Evolutionary conservation across 30 jellyfish, hydroid and myxozoan genomes (phyloP), one percentile per base, ranked within the genome.

Genomic region (Pelagia noctiluca): DNA sequence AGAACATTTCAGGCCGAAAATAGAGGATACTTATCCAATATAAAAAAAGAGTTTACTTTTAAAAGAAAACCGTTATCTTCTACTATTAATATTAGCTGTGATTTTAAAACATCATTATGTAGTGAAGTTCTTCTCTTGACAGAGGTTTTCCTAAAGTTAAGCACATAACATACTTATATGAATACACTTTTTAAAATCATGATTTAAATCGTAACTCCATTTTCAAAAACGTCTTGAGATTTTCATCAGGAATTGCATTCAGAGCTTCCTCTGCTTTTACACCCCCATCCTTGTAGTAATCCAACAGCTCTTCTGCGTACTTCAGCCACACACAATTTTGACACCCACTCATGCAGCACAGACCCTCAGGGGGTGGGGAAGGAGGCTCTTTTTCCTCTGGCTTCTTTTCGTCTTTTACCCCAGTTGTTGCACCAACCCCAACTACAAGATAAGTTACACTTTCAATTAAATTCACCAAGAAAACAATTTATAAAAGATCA

Each of bases 341-440:
- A 70, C 99, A 94, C 2, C 97, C 97, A 71, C 95, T 87, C 92
- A 95, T 93, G 75, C 99, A 94, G 62, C 99, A 94, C 32, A 94
- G 50, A 12, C 99, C 99, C 1, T 76, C 95, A 26, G 97, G 97
- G 16, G 98, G 98, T 25, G 98, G 98, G 21, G 97, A 97, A 2
- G 92, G 93, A 1, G 85, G 38, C 0, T n/a, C 42, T 24, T 69
- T 61, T 21, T 29, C 35, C 7, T 63, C 70, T 37, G 75, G 37
- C 12, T 64, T 36, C 12, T 23, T 7, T 0, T 24, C 1, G 2
- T 19, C 49, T 32, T 32, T 66, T 2, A 23, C 79, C 28, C 60
- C 34, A 29, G 18, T 66, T 12, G 30, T 24, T 29, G 52, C 52
- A 25, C 5, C 28, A 7, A 32, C 49, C 25, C 61, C 2, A 32